Conservation (phyloP, 2,113 vertebrate genomes). For the Procavia capensis region DNA sequence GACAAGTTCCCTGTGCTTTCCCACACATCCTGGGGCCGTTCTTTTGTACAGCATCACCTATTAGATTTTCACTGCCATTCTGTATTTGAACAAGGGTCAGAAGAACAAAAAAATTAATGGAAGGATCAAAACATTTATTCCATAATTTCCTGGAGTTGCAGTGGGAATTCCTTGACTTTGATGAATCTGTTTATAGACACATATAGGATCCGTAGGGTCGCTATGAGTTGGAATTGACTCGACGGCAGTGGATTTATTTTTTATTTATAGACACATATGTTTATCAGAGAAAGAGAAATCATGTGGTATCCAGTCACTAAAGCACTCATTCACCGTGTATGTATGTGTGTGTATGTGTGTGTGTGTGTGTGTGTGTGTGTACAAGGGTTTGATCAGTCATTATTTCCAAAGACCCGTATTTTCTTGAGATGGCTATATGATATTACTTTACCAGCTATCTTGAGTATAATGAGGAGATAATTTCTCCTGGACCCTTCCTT, state of each 20-base stretch:
- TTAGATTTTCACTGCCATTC: slow-evolving; percentile 52
- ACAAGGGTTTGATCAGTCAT: neutral
- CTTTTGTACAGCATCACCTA: neutral
- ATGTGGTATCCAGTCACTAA: neutral
- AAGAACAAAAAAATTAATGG: slow-evolving; percentile 62
- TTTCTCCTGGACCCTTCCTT: neutral
- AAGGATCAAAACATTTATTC: slow-evolving; percentile 70
- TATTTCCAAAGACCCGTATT: neutral
- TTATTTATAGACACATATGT: slow-evolving; percentile 58
- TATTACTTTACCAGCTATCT: neutral
- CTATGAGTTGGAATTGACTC: no score
- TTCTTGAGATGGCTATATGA: neutral
- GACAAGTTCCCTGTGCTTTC: neutral
- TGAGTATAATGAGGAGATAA: slow-evolving; percentile 41
- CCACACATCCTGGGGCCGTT: neutral
- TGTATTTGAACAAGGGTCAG: slow-evolving; percentile 55
- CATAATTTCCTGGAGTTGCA: slow-evolving; percentile 68
- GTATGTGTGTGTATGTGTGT: neutral
- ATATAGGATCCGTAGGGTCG: no score
- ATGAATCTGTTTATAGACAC: slow-evolving; percentile 63
- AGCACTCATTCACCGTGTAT: neutral
- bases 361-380: neutral
- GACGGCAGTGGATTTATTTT: no score
- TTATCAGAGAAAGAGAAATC: slow-evolving; percentile 49
- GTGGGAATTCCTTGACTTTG: slow-evolving; percentile 16